Evolutionary conservation across 2,888 invertebrate genomes (phyloP), one percentile per base, ranked within the genome.

Genomic region (Malthinus flaveolus): DNA sequence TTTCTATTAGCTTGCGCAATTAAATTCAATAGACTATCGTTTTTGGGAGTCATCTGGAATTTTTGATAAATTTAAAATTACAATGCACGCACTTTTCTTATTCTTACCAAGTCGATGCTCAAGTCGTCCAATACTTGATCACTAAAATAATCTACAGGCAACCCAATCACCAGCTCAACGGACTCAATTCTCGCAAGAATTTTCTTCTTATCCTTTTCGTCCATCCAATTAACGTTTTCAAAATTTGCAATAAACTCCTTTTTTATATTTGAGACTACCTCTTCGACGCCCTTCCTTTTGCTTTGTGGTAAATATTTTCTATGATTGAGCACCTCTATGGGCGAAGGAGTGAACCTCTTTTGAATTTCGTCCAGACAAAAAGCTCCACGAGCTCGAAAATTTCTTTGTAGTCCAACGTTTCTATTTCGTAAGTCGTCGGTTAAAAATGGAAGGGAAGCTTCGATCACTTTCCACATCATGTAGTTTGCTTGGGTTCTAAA

Each of bases 91-190:
- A 23, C n/a, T 13, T 37, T 35, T 7, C 11, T 32, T 49, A 34
- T 13, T 13, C 13, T 49, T 50, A 56, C 56, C 50, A 50, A 45
- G 31, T 56, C 50, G 8, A 45, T 13, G 13, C 36, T 45, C 15
- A 52, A 15, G 33, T 55, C 36, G 10, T 59, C 49, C 7, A 59
- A 37, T 5, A 55, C 55, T 33, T 54, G 37, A 11, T 59, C 49
- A 92, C 93, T 66, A 93, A 93, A 0, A 13, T 67, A 66, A 8
- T 56, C 12, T 15, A 68, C 66, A 1, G 67, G 62, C 66, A 68
- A 67, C 1, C 73, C 74, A 11, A 73, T 58, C 4, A 63, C 50
- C 10, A 63, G 49, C 0, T 65, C 64, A 2, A 72, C 63, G 13
- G 64, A 59, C 36, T 61, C 36, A 9, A 70, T 37, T 8, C 62